Base-by-base conservation (phyloP, 2,113 vertebrate genomes). In the Oenanthe melanoleuca region DNA sequence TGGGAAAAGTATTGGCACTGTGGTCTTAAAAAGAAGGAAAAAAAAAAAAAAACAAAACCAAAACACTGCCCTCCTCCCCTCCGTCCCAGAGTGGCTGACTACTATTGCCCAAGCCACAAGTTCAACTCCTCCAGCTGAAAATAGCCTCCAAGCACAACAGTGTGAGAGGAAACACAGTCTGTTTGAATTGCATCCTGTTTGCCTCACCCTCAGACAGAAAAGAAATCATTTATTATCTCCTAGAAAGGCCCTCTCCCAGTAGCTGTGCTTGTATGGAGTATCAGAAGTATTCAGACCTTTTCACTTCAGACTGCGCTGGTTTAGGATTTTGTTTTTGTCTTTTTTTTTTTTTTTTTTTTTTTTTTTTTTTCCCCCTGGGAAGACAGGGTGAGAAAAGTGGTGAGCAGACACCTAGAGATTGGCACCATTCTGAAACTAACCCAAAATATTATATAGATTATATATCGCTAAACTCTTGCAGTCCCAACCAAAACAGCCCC, bases 121-220 rank as follows among this genome's bases (percentile, higher is more conserved):
- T 86, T 93, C 80, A 37, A n/a, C 33, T 85, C 44, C 70, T 92
- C 52, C 44, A 64, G 77, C 79, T 88, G 89, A 74, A 93, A 89
- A 91, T 60, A 93, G 61, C 71, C 63, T 90, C 73, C 89, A 91
- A 88, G 38, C 45, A 85, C 80, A 91, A 33, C 31, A 79, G 33
- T 13, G 49, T 8, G 45, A 95, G 53, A 83, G 78, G 86, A 93
- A 89, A 65, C 78, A 63, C 40, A 74, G 71, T 12, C 78, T 75
- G 74, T 47, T 72, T 57, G 56, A 80, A 93, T 93, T 80, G 80
- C 88, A 97, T 85, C 92, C 83, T 83, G 73, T 87, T 75, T 81
- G 42, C 49, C 61, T 95, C 25, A 0, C 38, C 28, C 28, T 75
- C 88, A 78, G 44, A 75, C 88, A 74, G 37, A 78, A 17, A 88